Base-by-base conservation (phyloP, 2,113 vertebrate species). In the Paramormyrops kingsleyae region DNA sequence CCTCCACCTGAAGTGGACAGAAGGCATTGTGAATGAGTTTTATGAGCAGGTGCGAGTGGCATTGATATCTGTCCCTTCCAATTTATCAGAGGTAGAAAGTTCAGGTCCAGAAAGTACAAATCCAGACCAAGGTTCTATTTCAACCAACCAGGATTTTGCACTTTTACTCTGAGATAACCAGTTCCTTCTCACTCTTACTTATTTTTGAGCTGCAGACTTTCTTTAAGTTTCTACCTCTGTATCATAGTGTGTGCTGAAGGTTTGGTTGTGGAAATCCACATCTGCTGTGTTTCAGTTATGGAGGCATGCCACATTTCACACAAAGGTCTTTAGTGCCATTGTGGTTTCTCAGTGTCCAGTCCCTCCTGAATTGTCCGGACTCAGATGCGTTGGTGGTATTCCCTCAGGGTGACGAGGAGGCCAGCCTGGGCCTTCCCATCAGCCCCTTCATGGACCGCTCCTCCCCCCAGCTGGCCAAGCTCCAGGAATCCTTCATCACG, bases 371-470 rank as follows among this genome's bases (percentile, higher is more conserved):
- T 19, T 39, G 52, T 52, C 52, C 8, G 4, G 62, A 19, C 4
- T 35, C 50, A 39, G 53, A 19, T 87, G 39, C 77, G 21, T 70
- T 8, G 90, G 87, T 91, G 39, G 35, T 66, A 62, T 89, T 31
- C 87, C 4, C 70, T 35, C 92, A 99, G 98, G 99, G 99, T 90
- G 99, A 99, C 91, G 98, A 99, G 93, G 99, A 99, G 91, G 96
- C 97, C 89, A 95, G 92, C 84, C 95, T 99, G 90, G 99, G 98
- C 62, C 95, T 99, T 92, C 97, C 99, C 90, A 94, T 99, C 92
- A 99, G 99, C 94, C 98, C 99, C 87, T 99, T 99, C 95, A 99
- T 99, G 99, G 98, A 99, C 92, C 98, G 99, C 88, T 97, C 97
- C n/a, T 96, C 97, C 49, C 99, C 99, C 1, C 98, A 99, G 93